phyloP scores from a whole-genome alignment of 2,797 vertebrate species.

The Malacoraja senta region DNA sequence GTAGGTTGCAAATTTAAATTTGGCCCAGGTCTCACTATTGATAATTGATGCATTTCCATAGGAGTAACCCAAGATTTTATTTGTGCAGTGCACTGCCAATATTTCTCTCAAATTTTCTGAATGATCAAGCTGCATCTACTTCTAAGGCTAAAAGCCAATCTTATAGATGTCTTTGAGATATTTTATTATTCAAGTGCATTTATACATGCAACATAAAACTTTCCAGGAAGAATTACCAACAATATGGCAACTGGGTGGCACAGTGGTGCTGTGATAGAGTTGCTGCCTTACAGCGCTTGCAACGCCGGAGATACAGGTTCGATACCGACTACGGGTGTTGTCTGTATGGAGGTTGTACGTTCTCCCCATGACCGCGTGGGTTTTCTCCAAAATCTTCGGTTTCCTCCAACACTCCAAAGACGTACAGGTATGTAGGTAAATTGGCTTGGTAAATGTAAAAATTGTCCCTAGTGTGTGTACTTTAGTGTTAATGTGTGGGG shows the following conservation, averaged over 20 bases:
- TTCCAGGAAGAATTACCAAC: neutral
- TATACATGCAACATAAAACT: neutral
- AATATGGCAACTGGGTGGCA: neutral
- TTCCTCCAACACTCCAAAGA: too few species aligned
- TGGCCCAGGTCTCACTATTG: neutral
- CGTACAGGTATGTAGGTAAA: too few species aligned
- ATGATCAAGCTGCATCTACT: neutral
- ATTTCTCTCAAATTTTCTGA: neutral
- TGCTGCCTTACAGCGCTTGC: too few species aligned
- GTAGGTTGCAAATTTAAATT: neutral
- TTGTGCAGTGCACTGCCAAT: neutral
- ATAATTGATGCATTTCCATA: neutral
- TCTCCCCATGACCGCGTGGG: too few species aligned
- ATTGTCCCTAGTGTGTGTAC: too few species aligned
- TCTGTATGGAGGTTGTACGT: too few species aligned
- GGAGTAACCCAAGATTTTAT: neutral
- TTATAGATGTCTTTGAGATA: neutral
- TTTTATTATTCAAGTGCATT: neutral
- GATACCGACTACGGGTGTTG: too few species aligned
- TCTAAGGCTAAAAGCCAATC: neutral
- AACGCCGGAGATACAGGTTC: too few species aligned
- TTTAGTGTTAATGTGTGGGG: too few species aligned
- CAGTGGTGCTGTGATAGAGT: too few species aligned
- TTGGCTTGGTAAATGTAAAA: too few species aligned
- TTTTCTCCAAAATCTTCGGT: too few species aligned